Conservation (phyloP, 2,888 invertebrate species). For the Campoletis raptor region DNA sequence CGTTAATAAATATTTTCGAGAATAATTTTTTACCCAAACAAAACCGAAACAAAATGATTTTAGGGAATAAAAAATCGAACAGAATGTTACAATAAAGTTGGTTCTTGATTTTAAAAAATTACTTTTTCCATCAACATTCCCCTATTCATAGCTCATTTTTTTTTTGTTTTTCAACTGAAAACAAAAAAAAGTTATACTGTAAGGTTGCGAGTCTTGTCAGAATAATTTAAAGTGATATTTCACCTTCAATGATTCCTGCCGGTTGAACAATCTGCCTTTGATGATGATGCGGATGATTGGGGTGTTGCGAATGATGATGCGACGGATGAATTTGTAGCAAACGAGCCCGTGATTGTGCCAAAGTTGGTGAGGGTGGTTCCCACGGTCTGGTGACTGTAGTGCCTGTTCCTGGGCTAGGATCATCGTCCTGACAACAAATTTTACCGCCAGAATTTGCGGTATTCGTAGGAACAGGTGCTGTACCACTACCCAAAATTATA, state of each 20-base stretch:
- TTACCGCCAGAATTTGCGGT: slow-evolving; percentile 72
- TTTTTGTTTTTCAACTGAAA: background rate
- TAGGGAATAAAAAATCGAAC: no score
- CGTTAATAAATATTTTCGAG: no score
- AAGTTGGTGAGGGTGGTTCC: slow-evolving; percentile 82
- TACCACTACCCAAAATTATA: slow-evolving; percentile 71
- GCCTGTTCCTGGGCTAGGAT: slow-evolving; percentile 70
- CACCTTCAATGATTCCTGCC: slow-evolving; percentile 80
- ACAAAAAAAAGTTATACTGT: background rate
- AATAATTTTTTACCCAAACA: no score
- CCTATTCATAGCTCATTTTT: background rate
- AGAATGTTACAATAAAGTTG: no score
- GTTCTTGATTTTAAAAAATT: background rate
- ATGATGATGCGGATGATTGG: slow-evolving; percentile 77
- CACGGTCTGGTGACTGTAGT: slow-evolving; percentile 81
- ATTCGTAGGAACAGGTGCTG: slow-evolving; percentile 64
- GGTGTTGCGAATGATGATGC: slow-evolving; percentile 75
- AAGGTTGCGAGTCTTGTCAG: background rate
- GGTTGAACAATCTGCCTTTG: slow-evolving; percentile 79
- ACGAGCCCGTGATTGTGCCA: slow-evolving; percentile 78
- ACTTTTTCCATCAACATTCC: background rate
- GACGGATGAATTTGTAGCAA: slow-evolving; percentile 78
- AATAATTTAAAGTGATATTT: background rate
- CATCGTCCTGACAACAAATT: slow-evolving; percentile 81
- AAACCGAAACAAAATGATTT: no score